These are phyloP conservation scores for Pocota personata DNA, from an alignment of 2,888 invertebrate species.

Conservation along the genomic window DNA sequence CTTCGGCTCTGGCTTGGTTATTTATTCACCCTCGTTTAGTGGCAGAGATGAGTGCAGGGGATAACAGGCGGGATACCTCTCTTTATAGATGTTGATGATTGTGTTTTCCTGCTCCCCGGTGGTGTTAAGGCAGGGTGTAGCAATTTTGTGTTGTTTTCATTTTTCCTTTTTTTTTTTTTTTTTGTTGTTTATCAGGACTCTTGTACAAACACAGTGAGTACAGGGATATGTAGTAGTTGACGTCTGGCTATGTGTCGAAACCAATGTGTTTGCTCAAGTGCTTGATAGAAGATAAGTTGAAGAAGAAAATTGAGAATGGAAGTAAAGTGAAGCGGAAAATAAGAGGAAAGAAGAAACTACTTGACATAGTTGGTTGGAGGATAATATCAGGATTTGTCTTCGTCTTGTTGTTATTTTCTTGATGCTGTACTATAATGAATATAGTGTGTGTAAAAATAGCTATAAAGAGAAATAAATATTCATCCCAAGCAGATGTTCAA, in stretches of 20 bases:
- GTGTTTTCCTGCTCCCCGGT: slow-evolving; percentile 20
- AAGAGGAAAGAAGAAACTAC: slow-evolving; percentile 47
- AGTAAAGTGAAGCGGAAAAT: slow-evolving; percentile 48
- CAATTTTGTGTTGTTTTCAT: slow-evolving; percentile 42
- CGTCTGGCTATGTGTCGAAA: slow-evolving; percentile 60
- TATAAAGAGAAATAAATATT: slow-evolving; percentile 37
- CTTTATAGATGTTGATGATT: slow-evolving; percentile 46
- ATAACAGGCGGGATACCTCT: slow-evolving; percentile 43
- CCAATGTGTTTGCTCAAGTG: slow-evolving; percentile 69
- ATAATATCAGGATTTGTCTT: slow-evolving; percentile 61
- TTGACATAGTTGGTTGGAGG: slow-evolving; percentile 64
- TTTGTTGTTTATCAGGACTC: slow-evolving; percentile 53
- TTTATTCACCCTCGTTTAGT: slow-evolving; percentile 70
- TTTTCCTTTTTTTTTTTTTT: slow-evolving; percentile 13
- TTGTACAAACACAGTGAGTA: slow-evolving; percentile 47
- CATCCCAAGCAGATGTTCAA: slow-evolving; percentile 45
- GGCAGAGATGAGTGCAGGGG: slow-evolving; percentile 55
- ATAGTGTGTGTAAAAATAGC: slow-evolving; percentile 28
- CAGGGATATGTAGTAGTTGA: slow-evolving; percentile 1
- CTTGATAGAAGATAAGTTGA: slow-evolving; percentile 56
- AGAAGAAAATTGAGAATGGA: slow-evolving; percentile 61
- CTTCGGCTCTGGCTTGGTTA: slow-evolving; percentile 36
- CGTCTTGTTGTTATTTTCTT: slow-evolving; percentile 24
- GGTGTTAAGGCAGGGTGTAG: slow-evolving; percentile 46
- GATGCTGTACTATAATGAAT: slow-evolving; percentile 38